These are phyloP conservation scores for Saccostrea glomerata DNA, from an alignment of 1,140 invertebrate genomes.

Conservation along the genomic window DNA sequence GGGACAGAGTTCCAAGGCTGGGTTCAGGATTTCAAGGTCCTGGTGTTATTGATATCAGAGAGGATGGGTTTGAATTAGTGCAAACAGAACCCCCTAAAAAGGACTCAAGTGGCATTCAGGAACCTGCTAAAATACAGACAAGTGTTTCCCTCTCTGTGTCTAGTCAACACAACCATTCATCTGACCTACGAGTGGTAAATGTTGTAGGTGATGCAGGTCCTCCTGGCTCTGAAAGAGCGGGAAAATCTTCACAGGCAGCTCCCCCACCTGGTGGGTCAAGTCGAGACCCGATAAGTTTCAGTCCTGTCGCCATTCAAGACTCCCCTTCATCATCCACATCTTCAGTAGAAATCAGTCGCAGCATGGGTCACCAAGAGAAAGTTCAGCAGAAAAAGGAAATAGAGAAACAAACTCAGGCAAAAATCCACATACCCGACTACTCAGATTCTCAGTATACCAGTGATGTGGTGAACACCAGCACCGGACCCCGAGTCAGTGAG, in stretches of 20 bases:
- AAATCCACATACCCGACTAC: conserved; percentile 27
- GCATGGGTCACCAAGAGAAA: background rate
- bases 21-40: conserved; percentile 48
- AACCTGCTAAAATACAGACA: conserved; percentile 26
- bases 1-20: conserved; percentile 48
- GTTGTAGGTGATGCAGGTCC: conserved; percentile 24
- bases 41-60: conserved; percentile 46
- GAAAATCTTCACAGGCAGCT: conserved; percentile 23
- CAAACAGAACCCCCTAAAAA: conserved; percentile 51
- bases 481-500: background rate
- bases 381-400: conserved; percentile 3
- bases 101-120: conserved; percentile 10
- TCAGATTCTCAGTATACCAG: conserved; percentile 18
- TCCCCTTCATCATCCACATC: conserved; percentile 42
- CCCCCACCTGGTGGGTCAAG: background rate
- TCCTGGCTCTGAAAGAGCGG: background rate
- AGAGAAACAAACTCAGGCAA: background rate
- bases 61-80: conserved; percentile 46
- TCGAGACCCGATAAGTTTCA: conserved; percentile 43
- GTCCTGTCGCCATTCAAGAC: conserved; percentile 42
- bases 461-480: conserved; percentile 1
- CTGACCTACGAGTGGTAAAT: conserved; percentile 44
- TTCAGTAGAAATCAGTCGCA: conserved; percentile 29
- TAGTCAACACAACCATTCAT: conserved; percentile 44
- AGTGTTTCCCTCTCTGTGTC: conserved; percentile 43